Conservation (phyloP, 2,888 invertebrate species). For the Lordiphosa fenestrarum region DNA sequence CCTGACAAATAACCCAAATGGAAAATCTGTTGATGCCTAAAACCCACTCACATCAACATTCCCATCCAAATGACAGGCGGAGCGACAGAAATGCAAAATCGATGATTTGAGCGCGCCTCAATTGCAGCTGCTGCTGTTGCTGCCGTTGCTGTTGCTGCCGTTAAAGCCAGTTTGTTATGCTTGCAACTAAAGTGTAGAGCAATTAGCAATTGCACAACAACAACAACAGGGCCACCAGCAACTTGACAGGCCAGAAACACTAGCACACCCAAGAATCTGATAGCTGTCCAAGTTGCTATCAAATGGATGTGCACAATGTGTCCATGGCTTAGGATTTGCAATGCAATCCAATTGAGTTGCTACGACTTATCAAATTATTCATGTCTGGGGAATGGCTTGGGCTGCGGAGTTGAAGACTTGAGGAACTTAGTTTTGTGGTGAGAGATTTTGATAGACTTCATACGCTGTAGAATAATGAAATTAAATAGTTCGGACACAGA, state of each 20-base stretch:
- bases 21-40: conserved; percentile 68
- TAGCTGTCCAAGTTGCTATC: conserved; percentile 14
- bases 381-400: conserved; percentile 3
- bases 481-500: too few species aligned
- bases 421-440: conserved; percentile 7
- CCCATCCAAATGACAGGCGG: conserved; percentile 3
- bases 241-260: conserved; percentile 17
- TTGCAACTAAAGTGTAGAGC: conserved; percentile 56
- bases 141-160: conserved; percentile 10
- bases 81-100: conserved; percentile 40
- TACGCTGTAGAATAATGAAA: too few species aligned
- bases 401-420: not conserved
- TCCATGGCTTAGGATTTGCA: conserved; percentile 10
- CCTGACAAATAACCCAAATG: conserved; percentile 71
- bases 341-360: conserved; percentile 50
- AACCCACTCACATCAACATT: conserved; percentile 40
- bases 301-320: conserved; percentile 15
- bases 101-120: conserved; percentile 34
- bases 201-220: conserved; percentile 53
- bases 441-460: conserved; percentile 31
- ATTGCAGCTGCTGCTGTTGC: conserved; percentile 27
- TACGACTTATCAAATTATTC: conserved; percentile 34
- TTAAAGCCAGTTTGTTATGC: conserved; percentile 25
- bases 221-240: conserved; percentile 7
- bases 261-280: conserved; percentile 16